Conservation (phyloP, 2,888 invertebrate genomes). For the Saturnia japonica region DNA sequence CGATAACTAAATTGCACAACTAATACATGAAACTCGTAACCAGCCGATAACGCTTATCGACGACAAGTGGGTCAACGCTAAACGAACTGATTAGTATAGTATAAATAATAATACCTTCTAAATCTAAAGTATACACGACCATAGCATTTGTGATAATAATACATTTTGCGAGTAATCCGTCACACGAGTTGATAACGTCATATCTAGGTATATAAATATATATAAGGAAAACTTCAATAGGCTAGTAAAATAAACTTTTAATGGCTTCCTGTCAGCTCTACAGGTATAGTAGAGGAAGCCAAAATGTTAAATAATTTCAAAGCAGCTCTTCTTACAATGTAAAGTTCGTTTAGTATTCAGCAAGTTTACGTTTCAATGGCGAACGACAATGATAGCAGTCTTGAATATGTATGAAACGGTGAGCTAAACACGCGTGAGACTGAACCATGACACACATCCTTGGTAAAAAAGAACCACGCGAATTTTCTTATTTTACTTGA, state of each 20-base stretch:
- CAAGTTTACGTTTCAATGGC: conserved; percentile 69
- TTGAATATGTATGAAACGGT: conserved; percentile 73
- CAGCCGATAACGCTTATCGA: conserved; percentile 66
- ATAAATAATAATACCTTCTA: conserved; percentile 36
- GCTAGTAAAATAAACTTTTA: conserved; percentile 26
- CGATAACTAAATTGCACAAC: conserved; percentile 67
- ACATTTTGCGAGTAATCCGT: conserved; percentile 41
- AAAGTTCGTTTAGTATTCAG: conserved; percentile 68
- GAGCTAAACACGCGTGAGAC: conserved; percentile 58
- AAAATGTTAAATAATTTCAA: conserved; percentile 66
- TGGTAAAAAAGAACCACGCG: conserved; percentile 47
- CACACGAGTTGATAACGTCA: conserved; percentile 37
- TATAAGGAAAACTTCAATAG: conserved; percentile 12
- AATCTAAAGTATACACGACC: conserved; percentile 33
- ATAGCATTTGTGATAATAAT: conserved; percentile 38
- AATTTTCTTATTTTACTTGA: conserved; percentile 44
- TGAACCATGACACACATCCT: conserved; percentile 75
- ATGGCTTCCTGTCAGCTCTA: conserved; percentile 41
- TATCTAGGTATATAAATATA: conserved; percentile 34
- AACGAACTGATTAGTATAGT: conserved; percentile 46
- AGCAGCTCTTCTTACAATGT: conserved; percentile 63
- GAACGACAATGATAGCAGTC: conserved; percentile 57
- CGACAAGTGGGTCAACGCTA: conserved; percentile 69
- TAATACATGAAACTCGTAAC: conserved; percentile 59
- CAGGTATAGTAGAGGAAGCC: conserved; percentile 54